Conservation (phyloP, 1,140 invertebrate genomes). For the Lerema accius region DNA sequence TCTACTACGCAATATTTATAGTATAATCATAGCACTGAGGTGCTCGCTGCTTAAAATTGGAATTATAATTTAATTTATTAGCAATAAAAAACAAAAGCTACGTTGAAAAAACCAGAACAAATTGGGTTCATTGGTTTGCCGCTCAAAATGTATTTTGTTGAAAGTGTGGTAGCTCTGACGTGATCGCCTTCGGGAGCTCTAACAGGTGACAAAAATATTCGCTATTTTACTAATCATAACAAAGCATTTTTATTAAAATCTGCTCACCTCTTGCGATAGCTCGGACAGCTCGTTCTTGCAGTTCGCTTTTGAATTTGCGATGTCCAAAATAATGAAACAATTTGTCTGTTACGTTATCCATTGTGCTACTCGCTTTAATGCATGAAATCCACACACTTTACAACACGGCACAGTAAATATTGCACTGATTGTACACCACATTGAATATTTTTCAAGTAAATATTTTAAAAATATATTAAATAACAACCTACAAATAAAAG, state of each 20-base stretch:
- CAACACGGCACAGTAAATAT: conserved; percentile 3
- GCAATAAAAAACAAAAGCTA: too few species aligned
- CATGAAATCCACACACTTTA: conserved; percentile 1
- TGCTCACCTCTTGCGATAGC: conserved; percentile 78
- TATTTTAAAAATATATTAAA: conserved; percentile 36
- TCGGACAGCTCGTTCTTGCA: conserved; percentile 81
- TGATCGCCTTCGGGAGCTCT: conserved; percentile 22
- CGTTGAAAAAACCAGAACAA: too few species aligned
- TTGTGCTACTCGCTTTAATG: conserved; percentile 37
- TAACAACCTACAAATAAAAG: conserved; percentile 57
- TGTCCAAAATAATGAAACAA: conserved; percentile 82
- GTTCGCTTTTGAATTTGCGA: conserved; percentile 82
- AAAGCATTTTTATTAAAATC: not conserved
- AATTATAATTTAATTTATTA: too few species aligned
- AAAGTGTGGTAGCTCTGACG: conserved; percentile 39
- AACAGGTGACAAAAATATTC: conserved; percentile 21
- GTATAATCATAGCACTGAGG: too few species aligned
- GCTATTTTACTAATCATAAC: too few species aligned
- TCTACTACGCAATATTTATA: too few species aligned
- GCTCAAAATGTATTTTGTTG: conserved; percentile 12
- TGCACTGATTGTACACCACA: not conserved
- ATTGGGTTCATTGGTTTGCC: conserved; percentile 1
- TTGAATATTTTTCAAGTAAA: conserved; percentile 24
- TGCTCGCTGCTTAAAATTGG: too few species aligned
- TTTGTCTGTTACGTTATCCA: conserved; percentile 76